Evolutionary conservation across 2,888 invertebrate species (phyloP).

Genomic region (Leptura quadrifasciata): DNA sequence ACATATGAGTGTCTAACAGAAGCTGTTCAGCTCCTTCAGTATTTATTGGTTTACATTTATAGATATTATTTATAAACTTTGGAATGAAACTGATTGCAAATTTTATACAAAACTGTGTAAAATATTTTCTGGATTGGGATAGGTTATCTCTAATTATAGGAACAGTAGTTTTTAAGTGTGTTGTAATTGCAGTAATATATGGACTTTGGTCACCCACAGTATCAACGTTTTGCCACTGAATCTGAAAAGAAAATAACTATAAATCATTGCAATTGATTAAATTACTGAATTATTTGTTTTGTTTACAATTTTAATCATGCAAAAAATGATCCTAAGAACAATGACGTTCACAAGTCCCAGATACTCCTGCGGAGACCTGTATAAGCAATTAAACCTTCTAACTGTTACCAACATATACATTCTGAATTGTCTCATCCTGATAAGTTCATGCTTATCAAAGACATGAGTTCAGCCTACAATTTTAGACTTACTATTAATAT

Average conservation of each 20-base stretch:
- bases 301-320: too few relatives aligned
- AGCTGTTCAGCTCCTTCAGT: conserved; percentile 96
- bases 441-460: too few relatives aligned
- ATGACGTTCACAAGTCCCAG: too few relatives aligned
- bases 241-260: conserved; percentile 71
- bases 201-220: conserved; percentile 97
- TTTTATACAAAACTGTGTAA: conserved; percentile 97
- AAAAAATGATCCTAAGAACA: too few relatives aligned
- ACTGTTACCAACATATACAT: too few relatives aligned
- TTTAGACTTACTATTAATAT: too few relatives aligned
- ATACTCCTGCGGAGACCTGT: too few relatives aligned
- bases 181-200: conserved; percentile 93
- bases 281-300: too few relatives aligned
- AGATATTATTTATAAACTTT: conserved; percentile 93
- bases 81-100: conserved; percentile 97
- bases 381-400: too few relatives aligned
- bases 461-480: too few relatives aligned
- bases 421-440: too few relatives aligned
- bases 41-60: conserved; percentile 92
- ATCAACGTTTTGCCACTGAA: conserved; percentile 94
- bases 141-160: conserved; percentile 94
- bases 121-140: conserved; percentile 95
- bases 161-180: conserved; percentile 89
- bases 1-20: conserved; percentile 93
- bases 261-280: neutral